Evolutionary conservation across 2,888 invertebrate species (phyloP).

Genomic region (Pollenia amentaria): DNA sequence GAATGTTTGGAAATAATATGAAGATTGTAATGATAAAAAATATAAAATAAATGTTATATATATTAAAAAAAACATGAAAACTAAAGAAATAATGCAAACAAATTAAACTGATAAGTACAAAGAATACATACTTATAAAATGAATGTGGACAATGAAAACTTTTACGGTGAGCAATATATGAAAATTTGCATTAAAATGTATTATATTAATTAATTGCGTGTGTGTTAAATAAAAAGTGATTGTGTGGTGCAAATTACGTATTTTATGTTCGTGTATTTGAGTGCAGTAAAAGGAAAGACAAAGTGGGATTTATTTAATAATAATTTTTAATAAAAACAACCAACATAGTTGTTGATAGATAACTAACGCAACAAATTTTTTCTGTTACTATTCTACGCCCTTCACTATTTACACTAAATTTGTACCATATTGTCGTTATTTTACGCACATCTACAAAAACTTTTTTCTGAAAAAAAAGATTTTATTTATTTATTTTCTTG

Average conservation of each 20-base stretch:
- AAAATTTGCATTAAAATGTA: constrained; percentile 14
- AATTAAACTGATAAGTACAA: constrained; percentile 7
- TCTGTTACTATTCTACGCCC: constrained; percentile 19
- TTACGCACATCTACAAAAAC: not conserved
- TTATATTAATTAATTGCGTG: not conserved
- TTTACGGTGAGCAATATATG: constrained; percentile 65
- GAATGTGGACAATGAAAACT: constrained; percentile 71
- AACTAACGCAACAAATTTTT: constrained; percentile 1
- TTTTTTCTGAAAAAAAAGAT: not conserved
- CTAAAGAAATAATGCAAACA: constrained; percentile 42
- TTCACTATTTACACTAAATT: constrained; percentile 31
- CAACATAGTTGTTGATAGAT: not conserved
- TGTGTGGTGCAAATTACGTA: constrained; percentile 23
- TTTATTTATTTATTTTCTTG: not conserved
- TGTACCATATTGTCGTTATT: constrained; percentile 8
- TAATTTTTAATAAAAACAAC: constrained; percentile 13
- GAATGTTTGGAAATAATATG: not conserved
- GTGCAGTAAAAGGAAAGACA: constrained; percentile 38
- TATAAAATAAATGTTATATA: not conserved
- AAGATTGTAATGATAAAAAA: constrained; percentile 26
- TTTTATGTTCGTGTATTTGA: not conserved
- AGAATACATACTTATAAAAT: constrained; percentile 51
- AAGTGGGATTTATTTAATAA: constrained; percentile 37
- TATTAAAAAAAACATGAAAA: constrained; percentile 12
- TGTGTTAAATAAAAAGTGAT: constrained; percentile 10